phyloP scores from a whole-genome alignment of 2,113 vertebrate genomes.

The Ptilonorhynchus violaceus region DNA sequence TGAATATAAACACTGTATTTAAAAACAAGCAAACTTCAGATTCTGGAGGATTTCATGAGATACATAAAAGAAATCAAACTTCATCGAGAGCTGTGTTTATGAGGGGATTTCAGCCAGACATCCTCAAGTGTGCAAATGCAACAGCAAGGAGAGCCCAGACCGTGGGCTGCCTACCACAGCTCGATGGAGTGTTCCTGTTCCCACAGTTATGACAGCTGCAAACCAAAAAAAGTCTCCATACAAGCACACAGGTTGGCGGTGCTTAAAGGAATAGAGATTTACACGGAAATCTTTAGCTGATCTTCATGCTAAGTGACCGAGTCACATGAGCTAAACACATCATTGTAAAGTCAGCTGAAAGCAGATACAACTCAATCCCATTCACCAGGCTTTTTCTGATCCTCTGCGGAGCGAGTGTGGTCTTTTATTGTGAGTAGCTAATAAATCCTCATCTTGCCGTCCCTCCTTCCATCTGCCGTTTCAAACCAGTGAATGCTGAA shows the following conservation, averaged over 20 bases:
- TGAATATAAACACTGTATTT: not conserved
- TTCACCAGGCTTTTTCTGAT: constrained; percentile 56
- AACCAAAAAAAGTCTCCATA: not conserved
- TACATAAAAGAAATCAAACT: not conserved
- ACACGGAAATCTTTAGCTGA: constrained; percentile 55
- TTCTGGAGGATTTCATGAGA: not conserved
- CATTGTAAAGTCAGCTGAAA: constrained; percentile 59
- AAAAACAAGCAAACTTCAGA: not conserved
- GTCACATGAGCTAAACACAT: constrained; percentile 49
- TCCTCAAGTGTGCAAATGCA: not conserved
- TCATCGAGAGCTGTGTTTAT: constrained; percentile 2
- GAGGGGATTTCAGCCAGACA: constrained; percentile 34
- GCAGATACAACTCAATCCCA: constrained; percentile 60
- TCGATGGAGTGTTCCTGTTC: constrained; percentile 4
- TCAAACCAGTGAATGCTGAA: constrained; percentile 59
- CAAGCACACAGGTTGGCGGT: constrained; percentile 17
- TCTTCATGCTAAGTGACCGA: constrained; percentile 43
- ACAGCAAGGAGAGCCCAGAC: not conserved
- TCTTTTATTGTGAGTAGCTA: constrained; percentile 62
- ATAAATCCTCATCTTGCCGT: constrained; percentile 63
- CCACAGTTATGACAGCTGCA: constrained; percentile 56
- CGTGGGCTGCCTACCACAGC: not conserved
- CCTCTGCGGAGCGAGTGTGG: constrained; percentile 45
- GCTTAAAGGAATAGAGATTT: constrained; percentile 49
- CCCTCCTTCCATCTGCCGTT: constrained; percentile 72